Conservation (phyloP, 2,888 invertebrate genomes). For the Prionchulus punctatus region DNA sequence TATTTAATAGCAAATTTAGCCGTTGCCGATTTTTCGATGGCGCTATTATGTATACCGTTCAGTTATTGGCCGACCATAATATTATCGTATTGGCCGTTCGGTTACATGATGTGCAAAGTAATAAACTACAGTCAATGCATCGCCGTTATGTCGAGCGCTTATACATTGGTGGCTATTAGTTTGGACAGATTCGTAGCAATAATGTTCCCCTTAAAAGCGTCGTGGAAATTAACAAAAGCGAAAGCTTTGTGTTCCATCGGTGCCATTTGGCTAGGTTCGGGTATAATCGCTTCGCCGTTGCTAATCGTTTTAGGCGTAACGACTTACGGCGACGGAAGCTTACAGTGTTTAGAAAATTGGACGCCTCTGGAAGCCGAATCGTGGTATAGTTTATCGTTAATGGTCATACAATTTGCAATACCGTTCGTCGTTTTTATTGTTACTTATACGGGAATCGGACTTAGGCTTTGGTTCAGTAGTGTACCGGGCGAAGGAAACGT, state of each 20-base stretch:
- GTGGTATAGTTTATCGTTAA: slow-evolving; percentile 20
- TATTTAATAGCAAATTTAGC: slow-evolving; percentile 37
- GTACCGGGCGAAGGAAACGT: slow-evolving; percentile 14
- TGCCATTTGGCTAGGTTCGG: background rate
- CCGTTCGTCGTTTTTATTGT: slow-evolving; percentile 26
- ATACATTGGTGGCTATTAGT: slow-evolving; percentile 38
- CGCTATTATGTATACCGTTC: slow-evolving; percentile 38
- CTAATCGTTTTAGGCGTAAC: background rate
- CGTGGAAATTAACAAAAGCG: too few species aligned
- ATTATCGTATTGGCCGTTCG: slow-evolving; percentile 37
- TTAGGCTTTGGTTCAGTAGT: slow-evolving; percentile 27
- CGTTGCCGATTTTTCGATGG: slow-evolving; percentile 35
- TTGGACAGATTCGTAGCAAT: too few species aligned
- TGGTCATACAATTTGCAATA: slow-evolving; percentile 27
- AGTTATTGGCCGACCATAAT: slow-evolving; percentile 36
- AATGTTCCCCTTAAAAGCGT: too few species aligned
- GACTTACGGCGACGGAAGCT: background rate
- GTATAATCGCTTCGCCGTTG: background rate
- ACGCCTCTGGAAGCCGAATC: slow-evolving; percentile 11
- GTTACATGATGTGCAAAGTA: slow-evolving; percentile 33
- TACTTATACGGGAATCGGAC: slow-evolving; percentile 28
- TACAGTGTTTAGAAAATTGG: background rate
- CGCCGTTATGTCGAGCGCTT: slow-evolving; percentile 36
- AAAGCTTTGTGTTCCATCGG: too few species aligned
- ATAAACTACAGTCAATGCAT: slow-evolving; percentile 35